Evolutionary conservation across 2,888 invertebrate genomes (phyloP).

Genomic region (Standfussiana lucernea): DNA sequence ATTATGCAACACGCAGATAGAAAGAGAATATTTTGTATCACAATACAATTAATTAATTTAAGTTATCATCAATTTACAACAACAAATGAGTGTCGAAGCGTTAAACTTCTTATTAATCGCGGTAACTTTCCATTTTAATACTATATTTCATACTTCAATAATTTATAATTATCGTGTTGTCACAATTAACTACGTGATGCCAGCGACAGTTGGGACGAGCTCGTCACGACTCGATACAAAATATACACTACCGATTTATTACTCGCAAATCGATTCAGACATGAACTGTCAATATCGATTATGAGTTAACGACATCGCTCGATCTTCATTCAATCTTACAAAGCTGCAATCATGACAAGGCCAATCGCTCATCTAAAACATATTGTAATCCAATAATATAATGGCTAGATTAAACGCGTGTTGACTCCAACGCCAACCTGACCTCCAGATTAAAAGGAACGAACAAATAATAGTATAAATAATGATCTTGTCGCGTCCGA

Average conservation of each 20-base stretch:
- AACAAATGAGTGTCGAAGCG: conserved; percentile 55
- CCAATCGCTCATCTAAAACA: conserved; percentile 68
- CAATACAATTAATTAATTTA: conserved; percentile 57
- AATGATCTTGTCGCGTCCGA: conserved; percentile 75
- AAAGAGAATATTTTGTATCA: conserved; percentile 38
- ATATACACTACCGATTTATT: conserved; percentile 57
- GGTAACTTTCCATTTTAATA: conserved; percentile 61
- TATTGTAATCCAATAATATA: conserved; percentile 71
- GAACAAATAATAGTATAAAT: conserved; percentile 81
- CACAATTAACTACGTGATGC: conserved; percentile 58
- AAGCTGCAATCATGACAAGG: conserved; percentile 74
- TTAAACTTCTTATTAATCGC: conserved; percentile 53
- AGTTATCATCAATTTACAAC: conserved; percentile 51
- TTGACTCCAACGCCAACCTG: conserved; percentile 56
- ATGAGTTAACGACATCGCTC: conserved; percentile 68
- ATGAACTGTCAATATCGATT: conserved; percentile 66
- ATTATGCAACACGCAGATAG: conserved; percentile 51
- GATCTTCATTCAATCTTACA: conserved; percentile 63
- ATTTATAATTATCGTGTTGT: conserved; percentile 49
- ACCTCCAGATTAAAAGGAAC: conserved; percentile 76
- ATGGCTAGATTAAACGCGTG: conserved; percentile 68
- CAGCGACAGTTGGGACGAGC: conserved; percentile 36
- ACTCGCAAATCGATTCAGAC: conserved; percentile 56
- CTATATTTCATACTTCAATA: conserved; percentile 51
- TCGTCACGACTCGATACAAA: conserved; percentile 60